phyloP scores from a whole-genome alignment of 1,140 invertebrate species.

The Lysiphlebus fabarum region DNA sequence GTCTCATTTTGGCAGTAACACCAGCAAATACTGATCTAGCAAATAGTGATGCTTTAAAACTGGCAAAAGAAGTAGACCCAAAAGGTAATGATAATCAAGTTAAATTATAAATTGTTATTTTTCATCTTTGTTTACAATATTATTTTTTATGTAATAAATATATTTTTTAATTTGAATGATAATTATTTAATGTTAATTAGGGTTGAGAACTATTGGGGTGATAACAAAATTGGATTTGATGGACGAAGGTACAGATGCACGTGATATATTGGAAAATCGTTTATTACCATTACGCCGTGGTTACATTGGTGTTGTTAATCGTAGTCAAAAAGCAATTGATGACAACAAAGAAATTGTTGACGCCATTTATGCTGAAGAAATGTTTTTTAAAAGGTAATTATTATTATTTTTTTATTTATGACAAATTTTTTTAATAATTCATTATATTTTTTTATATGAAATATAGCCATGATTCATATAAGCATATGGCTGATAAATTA shows the following conservation, averaged over 20 bases:
- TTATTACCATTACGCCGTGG: constrained; percentile 90
- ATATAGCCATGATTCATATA: constrained; percentile 83
- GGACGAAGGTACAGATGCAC: constrained; percentile 99
- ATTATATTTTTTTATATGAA: constrained; percentile 26
- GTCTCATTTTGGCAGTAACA: constrained; percentile 95
- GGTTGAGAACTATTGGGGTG: constrained; percentile 97
- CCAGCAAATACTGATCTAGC: constrained; percentile 95
- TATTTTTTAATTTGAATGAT: too few species aligned
- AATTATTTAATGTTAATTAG: constrained; percentile 50
- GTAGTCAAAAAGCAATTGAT: constrained; percentile 97
- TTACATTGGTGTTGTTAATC: constrained; percentile 97
- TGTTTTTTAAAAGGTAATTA: constrained; percentile 89
- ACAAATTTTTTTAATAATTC: background rate
- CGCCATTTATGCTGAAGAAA: constrained; percentile 91
- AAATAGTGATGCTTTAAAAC: constrained; percentile 92
- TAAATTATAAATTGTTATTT: too few species aligned
- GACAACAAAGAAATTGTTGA: constrained; percentile 95
- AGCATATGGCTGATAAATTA: constrained; percentile 94
- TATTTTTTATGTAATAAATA: too few species aligned
- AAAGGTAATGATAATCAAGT: constrained; percentile 65
- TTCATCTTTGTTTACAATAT: too few species aligned
- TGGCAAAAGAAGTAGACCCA: constrained; percentile 92
- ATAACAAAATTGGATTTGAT: constrained; percentile 99
- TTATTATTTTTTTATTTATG: background rate
- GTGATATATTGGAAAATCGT: constrained; percentile 97